A percentile compares a stretch with the other conserved stretches of the same genome.
Conservation (phyloP, 2,888 invertebrate genomes). For the Noctua fimbriata region DNA sequence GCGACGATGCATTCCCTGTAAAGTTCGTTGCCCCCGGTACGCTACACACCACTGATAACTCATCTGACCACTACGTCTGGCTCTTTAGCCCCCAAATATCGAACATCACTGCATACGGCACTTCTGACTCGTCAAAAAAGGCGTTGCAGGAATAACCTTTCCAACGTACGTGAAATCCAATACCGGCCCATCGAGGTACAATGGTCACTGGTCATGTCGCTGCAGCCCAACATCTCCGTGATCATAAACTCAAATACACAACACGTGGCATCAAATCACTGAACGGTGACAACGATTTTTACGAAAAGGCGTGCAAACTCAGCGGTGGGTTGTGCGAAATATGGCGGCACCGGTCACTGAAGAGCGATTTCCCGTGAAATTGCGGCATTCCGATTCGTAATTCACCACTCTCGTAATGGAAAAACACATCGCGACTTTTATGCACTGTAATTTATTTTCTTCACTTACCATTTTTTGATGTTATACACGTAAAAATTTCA, state of each 20-base stretch:
- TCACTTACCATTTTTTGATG: constrained; percentile 90
- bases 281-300: constrained; percentile 87
- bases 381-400: constrained; percentile 73
- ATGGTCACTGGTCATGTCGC: constrained; percentile 68
- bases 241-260: constrained; percentile 77
- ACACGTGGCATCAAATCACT: constrained; percentile 90
- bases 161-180: constrained; percentile 88
- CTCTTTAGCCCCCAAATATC: constrained; percentile 61
- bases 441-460: constrained; percentile 84
- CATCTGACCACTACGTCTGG: constrained; percentile 60
- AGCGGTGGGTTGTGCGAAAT: constrained; percentile 87
- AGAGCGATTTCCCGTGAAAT: constrained; percentile 78
- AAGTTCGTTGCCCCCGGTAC: constrained; percentile 86
- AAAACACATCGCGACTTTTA: constrained; percentile 79
- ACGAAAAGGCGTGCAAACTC: constrained; percentile 89
- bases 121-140: constrained; percentile 84
- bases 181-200: constrained; percentile 77
- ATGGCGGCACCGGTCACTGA: constrained; percentile 89
- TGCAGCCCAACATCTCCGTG: constrained; percentile 61
- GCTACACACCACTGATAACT: constrained; percentile 76
- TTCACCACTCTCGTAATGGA: constrained; percentile 71
- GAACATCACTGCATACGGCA: constrained; percentile 63
- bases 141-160: constrained; percentile 87
- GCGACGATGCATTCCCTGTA: constrained; percentile 84
- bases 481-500: constrained; percentile 89